Base-by-base conservation (phyloP, 2,888 invertebrate genomes). In the Xylota segnis region DNA sequence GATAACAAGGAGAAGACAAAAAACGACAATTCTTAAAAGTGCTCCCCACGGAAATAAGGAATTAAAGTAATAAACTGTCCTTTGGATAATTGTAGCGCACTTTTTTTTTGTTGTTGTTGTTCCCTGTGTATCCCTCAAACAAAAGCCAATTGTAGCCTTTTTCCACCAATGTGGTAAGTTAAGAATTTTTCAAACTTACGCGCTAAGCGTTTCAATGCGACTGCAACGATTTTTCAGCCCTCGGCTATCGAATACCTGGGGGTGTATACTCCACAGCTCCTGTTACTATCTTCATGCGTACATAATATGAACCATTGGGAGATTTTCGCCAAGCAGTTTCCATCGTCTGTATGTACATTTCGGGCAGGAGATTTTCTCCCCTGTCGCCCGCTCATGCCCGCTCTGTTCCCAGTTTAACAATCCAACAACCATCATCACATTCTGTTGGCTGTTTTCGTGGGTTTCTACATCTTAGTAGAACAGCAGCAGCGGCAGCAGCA, bases 201-300 rank as follows among this genome's bases (percentile, higher is more conserved):
- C 90, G 90, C 90, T 89, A 90, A 91, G 90, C 89, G 91, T 90
- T 91, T 90, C 89, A 90, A 89, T 90, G 89, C 91, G 90, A 91
- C 90, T 91, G 91, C 91, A 91, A 90, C 90, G 90, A 91, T 91
- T 90, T 90, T 91, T 91, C 91, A 92, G 91, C 92, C 92, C 89
- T 91, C 90, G 92, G 92, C 92, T 90, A 92, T 92, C 90, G 89
- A 91, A 90, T 90, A 91, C 92, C 92, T 91, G 92, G 91, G 91
- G 92, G 92, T 91, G 91, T 91, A 90, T 90, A 89, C 90, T 90
- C 90, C 90, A 89, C 90, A 91, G 91, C 90, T 91, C 90, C 92
- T 90, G 91, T 89, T 90, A 90, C 89, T 88, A 88, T 89, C 88
- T 88, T 88, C 87, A 87, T 89, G 88, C 88, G 89, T 88, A 88